Evolutionary conservation across 2,113 vertebrate species (phyloP).

Genomic region (Brachionichthys hirsutus): DNA sequence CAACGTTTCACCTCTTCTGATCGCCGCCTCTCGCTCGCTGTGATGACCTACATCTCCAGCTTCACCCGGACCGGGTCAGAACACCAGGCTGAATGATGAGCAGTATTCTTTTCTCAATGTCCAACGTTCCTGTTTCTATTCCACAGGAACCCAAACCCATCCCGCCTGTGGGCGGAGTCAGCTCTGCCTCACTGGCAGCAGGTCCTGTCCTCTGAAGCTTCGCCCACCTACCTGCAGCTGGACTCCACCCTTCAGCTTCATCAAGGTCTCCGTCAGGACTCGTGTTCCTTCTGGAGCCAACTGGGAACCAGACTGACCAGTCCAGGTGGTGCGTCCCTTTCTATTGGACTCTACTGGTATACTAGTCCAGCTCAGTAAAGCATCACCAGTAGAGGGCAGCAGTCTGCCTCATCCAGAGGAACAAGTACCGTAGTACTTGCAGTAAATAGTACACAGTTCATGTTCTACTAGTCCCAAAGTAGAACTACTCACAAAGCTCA

Average conservation of each 20-base stretch:
- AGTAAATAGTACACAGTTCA: too few relatives aligned
- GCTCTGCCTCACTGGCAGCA: conserved; percentile 55
- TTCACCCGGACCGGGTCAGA: conserved; percentile 61
- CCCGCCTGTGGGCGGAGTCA: conserved; percentile 27
- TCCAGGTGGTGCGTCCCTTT: conserved; percentile 20
- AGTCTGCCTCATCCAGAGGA: too few relatives aligned
- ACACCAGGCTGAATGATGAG: not conserved
- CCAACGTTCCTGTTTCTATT: not conserved
- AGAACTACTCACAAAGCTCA: too few relatives aligned
- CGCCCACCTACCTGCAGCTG: conserved; percentile 59
- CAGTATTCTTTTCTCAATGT: not conserved
- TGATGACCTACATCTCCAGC: conserved; percentile 62
- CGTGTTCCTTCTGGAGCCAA: conserved; percentile 66
- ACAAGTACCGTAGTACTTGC: too few relatives aligned
- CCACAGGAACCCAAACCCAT: conserved; percentile 62
- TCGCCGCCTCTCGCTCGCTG: conserved; percentile 55
- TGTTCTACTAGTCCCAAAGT: too few relatives aligned
- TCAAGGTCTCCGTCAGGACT: conserved; percentile 36
- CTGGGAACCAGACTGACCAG: conserved; percentile 36
- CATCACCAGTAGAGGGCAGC: too few relatives aligned
- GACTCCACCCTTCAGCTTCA: conserved; percentile 35
- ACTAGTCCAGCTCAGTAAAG: too few relatives aligned
- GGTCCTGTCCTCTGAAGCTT: conserved; percentile 38
- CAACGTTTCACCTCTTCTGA: conserved; percentile 58
- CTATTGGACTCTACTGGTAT: too few relatives aligned